Percentiles rank a stretch among this genome's conserved stretches.
Evolutionary conservation across 2,797 vertebrate genomes (phyloP).

Genomic region (Picus viridis): DNA sequence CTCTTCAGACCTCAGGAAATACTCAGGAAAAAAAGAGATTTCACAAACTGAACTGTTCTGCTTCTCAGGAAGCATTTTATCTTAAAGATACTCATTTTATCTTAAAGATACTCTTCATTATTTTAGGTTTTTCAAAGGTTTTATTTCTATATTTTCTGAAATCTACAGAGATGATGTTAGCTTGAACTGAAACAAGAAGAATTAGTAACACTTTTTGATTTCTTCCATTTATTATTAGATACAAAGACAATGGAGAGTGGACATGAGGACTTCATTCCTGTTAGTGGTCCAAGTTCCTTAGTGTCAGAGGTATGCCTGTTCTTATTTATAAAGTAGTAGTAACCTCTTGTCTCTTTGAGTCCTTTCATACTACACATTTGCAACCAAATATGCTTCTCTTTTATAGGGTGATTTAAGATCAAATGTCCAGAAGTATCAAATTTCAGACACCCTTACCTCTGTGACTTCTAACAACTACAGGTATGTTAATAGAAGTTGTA

Average conservation of each 20-base stretch:
- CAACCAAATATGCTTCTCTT: neutral
- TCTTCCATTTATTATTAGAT: slow-evolving; percentile 33
- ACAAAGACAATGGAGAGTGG: neutral
- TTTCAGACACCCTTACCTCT: slow-evolving; percentile 58
- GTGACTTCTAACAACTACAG: slow-evolving; percentile 63
- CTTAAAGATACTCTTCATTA: neutral
- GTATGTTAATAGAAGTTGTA: slow-evolving; percentile 12
- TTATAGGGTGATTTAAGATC: slow-evolving; percentile 68
- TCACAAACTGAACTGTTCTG: neutral
- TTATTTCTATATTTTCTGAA: neutral
- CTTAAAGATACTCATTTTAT: neutral
- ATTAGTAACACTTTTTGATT: neutral
- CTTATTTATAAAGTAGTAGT: neutral
- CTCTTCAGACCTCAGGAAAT: neutral
- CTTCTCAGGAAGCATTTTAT: neutral
- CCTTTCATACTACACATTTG: neutral
- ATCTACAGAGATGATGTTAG: neutral
- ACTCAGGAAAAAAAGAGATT: neutral
- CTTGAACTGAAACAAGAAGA: neutral
- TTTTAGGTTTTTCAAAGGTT: neutral
- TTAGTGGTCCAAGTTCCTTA: slow-evolving; percentile 32
- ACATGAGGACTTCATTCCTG: neutral
- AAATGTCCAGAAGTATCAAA: slow-evolving; percentile 69
- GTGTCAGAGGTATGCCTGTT: slow-evolving; percentile 64
- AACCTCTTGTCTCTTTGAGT: neutral